Evolutionary conservation across 1,140 invertebrate genomes (phyloP).

Genomic region (roundworm (Caenorhabditis elegans)): WBcel235 BX284605.5:7047501-7048000

Average conservation of each 20-base stretch:
- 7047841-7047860: not conserved
- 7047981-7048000: slow-evolving; percentile 40
- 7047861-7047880: not conserved
- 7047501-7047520: too few relatives aligned
- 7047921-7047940: not conserved
- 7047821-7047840: not conserved
- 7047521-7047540: too few relatives aligned
- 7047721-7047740: slow-evolving; percentile 35
- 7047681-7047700: slow-evolving; percentile 24
- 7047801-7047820: not conserved
- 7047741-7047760: slow-evolving; percentile 35
- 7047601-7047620: not conserved
- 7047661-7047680: slow-evolving; percentile 18
- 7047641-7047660: too few relatives aligned
- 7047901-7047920: slow-evolving; percentile 43
- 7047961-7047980: slow-evolving; percentile 45
- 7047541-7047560: not conserved
- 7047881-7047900: slow-evolving; percentile 37
- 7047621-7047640: too few relatives aligned
- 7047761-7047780: slow-evolving; percentile 9
- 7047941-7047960: not conserved
- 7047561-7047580: not conserved
- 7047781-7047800: not conserved
- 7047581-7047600: not conserved
- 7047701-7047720: slow-evolving; percentile 38